A percentile compares a stretch with the other conserved stretches of the same genome.
These are phyloP conservation scores for Hermatobates lingyangjiaoensis DNA, from an alignment of 1,140 invertebrate genomes.

Conservation along the genomic window DNA sequence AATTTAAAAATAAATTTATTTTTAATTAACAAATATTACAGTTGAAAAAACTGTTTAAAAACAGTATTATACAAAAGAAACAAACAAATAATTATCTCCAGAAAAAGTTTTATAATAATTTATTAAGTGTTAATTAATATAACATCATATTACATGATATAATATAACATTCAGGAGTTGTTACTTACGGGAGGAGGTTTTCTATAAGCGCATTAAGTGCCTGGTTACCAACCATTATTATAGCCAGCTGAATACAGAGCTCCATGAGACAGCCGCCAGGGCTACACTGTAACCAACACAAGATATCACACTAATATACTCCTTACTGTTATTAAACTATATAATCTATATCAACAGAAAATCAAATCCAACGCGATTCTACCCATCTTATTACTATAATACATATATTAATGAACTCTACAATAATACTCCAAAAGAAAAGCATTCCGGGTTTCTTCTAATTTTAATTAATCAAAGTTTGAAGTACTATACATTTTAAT, in stretches of 20 bases:
- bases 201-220: slow-evolving; percentile 79
- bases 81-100: neutral
- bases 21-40: neutral
- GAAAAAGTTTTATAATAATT: neutral
- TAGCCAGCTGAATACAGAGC: slow-evolving; percentile 79
- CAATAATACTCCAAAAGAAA: too few species aligned
- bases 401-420: neutral
- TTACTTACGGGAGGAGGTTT: slow-evolving; percentile 40
- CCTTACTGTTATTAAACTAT: neutral
- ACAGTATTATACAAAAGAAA: neutral
- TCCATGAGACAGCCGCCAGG: slow-evolving; percentile 87
- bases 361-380: too few species aligned
- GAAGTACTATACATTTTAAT: too few species aligned
- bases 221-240: slow-evolving; percentile 95
- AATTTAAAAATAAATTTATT: slow-evolving; percentile 6
- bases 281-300: slow-evolving; percentile 33
- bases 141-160: too few species aligned
- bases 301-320: neutral
- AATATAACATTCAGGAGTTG: slow-evolving; percentile 9
- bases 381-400: too few species aligned
- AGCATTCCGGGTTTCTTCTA: too few species aligned
- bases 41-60: neutral
- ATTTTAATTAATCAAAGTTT: too few species aligned
- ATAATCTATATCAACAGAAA: neutral
- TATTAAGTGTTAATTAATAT: too few species aligned